Base-by-base conservation (phyloP, 2,113 vertebrate genomes). In the Python bivittatus region DNA sequence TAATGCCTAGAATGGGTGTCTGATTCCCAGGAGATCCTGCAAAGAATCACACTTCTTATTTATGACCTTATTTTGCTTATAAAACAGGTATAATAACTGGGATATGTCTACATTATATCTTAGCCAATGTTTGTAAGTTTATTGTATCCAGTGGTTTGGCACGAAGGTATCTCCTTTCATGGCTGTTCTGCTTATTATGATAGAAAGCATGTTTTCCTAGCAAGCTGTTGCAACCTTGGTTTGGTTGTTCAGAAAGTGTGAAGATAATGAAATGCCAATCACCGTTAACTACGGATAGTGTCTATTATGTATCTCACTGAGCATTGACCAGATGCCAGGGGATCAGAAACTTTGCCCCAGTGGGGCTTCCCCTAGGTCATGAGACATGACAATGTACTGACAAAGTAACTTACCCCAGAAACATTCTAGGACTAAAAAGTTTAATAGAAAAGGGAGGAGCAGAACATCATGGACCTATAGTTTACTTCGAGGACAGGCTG, bases 1-100 rank as follows among this genome's bases (percentile, higher is more conserved):
- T 94, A 97, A 96, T 87, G 97, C 97, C 91, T 98, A 97, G 95
- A 88, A n/a, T 53, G 84, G 60, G 29, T 23, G 42, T 52, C 83
- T 84, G 92, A 93, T 60, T 91, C 92, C 72, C 96, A 95, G 86
- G 88, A 57, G 91, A 92, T 93, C 94, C 90, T 93, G 95, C 94
- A 33, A n/a, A 95, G 93, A 88, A 48, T 92, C 93, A 91, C 61
- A 57, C 86, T 92, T 93, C 64, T n/a, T n/a, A n/a, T n/a, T n/a
- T n/a, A n/a, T 88, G 92, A 10, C 0, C 0, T n/a, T 79, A 13
- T 12, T 12, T 87, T 61, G 86, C 85, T 94, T 92, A 86, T 88
- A 33, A 42, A 83, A 42, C 29, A 84, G 29, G 20, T 20, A 33
- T n/a, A 84, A 42, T 4, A 87, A 89, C 29, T 7, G 86, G 90